These are phyloP conservation scores for Sogatella furcifera DNA, from an alignment of 1,140 invertebrate species.

Conservation along the genomic window DNA sequence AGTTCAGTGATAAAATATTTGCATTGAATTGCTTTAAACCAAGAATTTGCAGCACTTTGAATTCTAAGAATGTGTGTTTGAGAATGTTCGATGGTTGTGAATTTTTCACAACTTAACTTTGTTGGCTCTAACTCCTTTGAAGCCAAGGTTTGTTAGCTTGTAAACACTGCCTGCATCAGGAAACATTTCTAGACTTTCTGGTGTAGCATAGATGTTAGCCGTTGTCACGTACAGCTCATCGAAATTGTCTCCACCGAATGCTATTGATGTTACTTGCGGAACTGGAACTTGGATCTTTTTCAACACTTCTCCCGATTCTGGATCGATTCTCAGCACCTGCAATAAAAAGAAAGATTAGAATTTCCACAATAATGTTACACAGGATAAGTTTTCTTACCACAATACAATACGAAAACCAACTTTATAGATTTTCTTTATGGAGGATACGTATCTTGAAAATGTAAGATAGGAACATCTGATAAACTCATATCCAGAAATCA, in stretches of 20 bases:
- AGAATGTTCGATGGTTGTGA: too few relatives aligned
- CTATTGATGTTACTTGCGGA: slow-evolving; percentile 35
- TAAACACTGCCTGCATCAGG: neutral
- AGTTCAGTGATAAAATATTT: too few relatives aligned
- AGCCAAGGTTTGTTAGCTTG: neutral
- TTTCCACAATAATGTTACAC: too few relatives aligned
- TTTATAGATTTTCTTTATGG: too few relatives aligned
- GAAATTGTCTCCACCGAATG: slow-evolving; percentile 37
- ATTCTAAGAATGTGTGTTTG: too few relatives aligned
- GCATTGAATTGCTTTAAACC: too few relatives aligned
- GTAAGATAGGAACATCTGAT: too few relatives aligned
- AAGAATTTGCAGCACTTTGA: too few relatives aligned
- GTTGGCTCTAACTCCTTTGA: neutral
- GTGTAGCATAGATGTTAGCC: slow-evolving; percentile 11
- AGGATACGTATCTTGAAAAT: too few relatives aligned
- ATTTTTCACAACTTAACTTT: neutral
- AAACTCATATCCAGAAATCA: too few relatives aligned
- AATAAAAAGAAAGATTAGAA: neutral
- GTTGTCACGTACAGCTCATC: slow-evolving; percentile 35
- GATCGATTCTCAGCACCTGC: slow-evolving; percentile 21
- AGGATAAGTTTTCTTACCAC: too few relatives aligned
- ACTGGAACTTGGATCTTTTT: slow-evolving; percentile 32
- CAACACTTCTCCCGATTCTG: slow-evolving; percentile 26
- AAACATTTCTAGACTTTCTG: neutral
- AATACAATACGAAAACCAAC: too few relatives aligned